These are phyloP conservation scores for Diarsia rubi DNA, from an alignment of 2,888 invertebrate genomes.

Conservation along the genomic window DNA sequence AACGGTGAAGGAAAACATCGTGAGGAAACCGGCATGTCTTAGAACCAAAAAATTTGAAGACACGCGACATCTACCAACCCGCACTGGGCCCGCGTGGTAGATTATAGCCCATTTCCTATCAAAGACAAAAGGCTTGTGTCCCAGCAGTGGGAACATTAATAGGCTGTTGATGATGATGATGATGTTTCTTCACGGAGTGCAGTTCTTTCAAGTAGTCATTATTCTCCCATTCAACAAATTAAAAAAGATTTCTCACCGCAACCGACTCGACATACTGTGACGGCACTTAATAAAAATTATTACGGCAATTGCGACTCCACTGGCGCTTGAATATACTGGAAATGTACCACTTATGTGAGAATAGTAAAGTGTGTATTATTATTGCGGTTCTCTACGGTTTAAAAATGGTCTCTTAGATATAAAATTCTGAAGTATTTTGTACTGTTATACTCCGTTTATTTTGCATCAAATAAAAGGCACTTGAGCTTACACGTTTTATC, in stretches of 20 bases:
- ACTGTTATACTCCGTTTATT: background rate
- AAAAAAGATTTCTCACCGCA: constrained; percentile 41
- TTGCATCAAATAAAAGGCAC: background rate
- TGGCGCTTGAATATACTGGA: constrained; percentile 48
- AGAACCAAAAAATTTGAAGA: no score
- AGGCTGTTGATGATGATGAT: no score
- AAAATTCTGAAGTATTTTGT: constrained; percentile 21
- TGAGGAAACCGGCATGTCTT: no score
- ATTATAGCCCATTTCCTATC: no score
- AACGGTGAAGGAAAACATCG: no score
- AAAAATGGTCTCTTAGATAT: constrained; percentile 26
- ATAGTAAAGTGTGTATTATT: constrained; percentile 39
- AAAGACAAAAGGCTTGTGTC: no score
- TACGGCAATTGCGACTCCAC: constrained; percentile 46
- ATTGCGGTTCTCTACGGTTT: constrained; percentile 21
- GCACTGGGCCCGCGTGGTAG: no score
- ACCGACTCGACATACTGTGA: constrained; percentile 37
- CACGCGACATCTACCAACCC: no score
- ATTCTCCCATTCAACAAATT: constrained; percentile 44
- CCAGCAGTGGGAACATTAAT: no score
- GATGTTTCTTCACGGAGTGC: no score
- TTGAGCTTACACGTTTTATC: background rate
- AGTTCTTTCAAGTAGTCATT: constrained; percentile 26
- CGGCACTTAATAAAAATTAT: constrained; percentile 57
- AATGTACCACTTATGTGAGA: constrained; percentile 51